Evolutionary conservation across 1,140 invertebrate species (phyloP), one percentile per base, ranked within the genome.

Genomic region (Leptinotarsa undecemlineata): DNA sequence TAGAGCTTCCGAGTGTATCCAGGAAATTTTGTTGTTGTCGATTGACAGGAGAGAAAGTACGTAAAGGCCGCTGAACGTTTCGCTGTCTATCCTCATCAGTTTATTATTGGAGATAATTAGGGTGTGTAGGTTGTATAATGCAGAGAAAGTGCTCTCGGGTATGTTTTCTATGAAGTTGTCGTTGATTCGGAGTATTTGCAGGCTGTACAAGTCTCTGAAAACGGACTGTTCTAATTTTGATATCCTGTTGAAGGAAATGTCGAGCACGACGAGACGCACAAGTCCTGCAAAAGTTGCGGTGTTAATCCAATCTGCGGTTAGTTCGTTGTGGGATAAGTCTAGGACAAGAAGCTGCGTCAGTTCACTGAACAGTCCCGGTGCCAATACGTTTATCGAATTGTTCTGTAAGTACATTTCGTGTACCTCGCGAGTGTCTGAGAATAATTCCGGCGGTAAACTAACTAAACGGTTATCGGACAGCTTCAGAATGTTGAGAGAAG

Each of bases 291-390:
- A 96, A 4, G 95, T 96, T 5, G 93, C 94, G 1, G 92, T 90
- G 82, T 95, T 95, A 51, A 95, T 92, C 95, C 93, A 97, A 82
- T 94, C 94, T 62, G 90, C 90, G 48, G 93, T 93, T 42, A 98
- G 86, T 83, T 95, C 91, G 82, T 98, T 98, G 74, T 91, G 90
- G 21, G 94, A 94, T 75, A 97, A 85, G 84, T 98, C 94, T 11
- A 98, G 86, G 33, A 95, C 90, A 72, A 94, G 85, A 26, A 98
- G 84, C 83, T 95, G 93, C 4, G 91, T 90, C 19, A 98, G 86
- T 72, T 94, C 93, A 79, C 90, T 90, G 83, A 97, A 96, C 57
- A 96, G 86, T 2, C 94, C 95, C 0, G 94, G 94, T 21, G 94
- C 94, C 4, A 96, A 82, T 1, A 96, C 93, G 80, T 92, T 93